A percentile compares a stretch with the other conserved stretches of the same genome.
Conservation (phyloP, 2,797 vertebrate species). For the Gymnodraco acuticeps region DNA sequence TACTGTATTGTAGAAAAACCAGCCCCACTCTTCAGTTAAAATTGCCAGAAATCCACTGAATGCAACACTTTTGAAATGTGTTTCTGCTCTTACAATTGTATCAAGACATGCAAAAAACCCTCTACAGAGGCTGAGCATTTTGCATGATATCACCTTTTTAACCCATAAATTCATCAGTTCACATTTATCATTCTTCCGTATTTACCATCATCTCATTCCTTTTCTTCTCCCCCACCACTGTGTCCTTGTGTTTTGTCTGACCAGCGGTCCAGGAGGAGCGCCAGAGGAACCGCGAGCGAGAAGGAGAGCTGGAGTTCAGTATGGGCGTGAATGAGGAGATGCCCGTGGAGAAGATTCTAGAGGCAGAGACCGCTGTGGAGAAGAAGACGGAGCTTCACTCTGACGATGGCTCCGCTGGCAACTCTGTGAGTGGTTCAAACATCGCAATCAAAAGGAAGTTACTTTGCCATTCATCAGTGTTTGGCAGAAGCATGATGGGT, state of each 20-base stretch:
- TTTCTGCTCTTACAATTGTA: not conserved
- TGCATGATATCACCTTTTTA: conserved; percentile 3
- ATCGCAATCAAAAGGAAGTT: not conserved
- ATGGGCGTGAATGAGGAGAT: conserved; percentile 92
- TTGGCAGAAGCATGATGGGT: not conserved
- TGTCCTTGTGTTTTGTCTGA: conserved; percentile 34
- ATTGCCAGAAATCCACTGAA: not conserved
- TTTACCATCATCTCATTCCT: conserved; percentile 13
- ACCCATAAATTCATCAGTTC: conserved; percentile 5
- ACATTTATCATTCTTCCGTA: conserved; percentile 9
- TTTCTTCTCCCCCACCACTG: not conserved
- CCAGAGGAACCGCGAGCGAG: conserved; percentile 93
- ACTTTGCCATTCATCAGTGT: not conserved
- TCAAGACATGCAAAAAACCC: conserved; percentile 18
- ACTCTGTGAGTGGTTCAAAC: conserved; percentile 86
- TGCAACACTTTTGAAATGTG: not conserved
- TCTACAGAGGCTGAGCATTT: conserved; percentile 20
- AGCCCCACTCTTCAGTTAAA: not conserved
- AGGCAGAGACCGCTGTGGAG: conserved; percentile 95
- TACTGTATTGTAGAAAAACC: not conserved
- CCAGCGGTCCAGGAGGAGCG: conserved; percentile 97
- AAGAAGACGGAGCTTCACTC: conserved; percentile 92
- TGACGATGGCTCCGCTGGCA: conserved; percentile 85
- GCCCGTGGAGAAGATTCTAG: conserved; percentile 97
- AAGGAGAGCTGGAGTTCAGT: conserved; percentile 90